These are phyloP conservation scores for Borostomias antarcticus DNA, from an alignment of 2,797 vertebrate species.

Conservation along the genomic window DNA sequence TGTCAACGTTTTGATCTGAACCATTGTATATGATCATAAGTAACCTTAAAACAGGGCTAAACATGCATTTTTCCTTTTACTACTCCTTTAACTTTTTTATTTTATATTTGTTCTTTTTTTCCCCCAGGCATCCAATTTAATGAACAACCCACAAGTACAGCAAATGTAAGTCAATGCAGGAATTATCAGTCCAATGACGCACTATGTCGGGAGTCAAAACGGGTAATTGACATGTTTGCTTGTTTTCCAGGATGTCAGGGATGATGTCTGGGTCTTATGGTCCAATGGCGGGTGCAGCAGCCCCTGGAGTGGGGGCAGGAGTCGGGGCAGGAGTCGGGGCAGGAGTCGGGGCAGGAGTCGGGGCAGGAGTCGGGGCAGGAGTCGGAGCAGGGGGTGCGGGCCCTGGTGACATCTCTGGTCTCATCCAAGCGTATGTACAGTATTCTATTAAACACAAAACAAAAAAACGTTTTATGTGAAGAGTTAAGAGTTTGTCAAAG, in stretches of 20 bases:
- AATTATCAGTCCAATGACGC: not conserved
- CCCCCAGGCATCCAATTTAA: slow-evolving; percentile 88
- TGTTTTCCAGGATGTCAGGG: slow-evolving; percentile 86
- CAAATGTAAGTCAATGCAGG: slow-evolving; percentile 85
- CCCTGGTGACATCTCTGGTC: slow-evolving; percentile 87
- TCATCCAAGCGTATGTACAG: slow-evolving; percentile 98
- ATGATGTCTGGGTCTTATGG: slow-evolving; percentile 92
- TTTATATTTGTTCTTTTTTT: slow-evolving; percentile 1
- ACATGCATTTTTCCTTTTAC: too few species aligned
- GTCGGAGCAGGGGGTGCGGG: slow-evolving; percentile 61
- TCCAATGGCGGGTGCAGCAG: slow-evolving; percentile 66
- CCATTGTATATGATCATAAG: too few species aligned
- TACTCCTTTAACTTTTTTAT: not conserved
- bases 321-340: not conserved
- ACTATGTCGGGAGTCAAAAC: too few species aligned
- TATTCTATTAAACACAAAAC: not conserved
- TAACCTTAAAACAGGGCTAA: too few species aligned
- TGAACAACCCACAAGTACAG: slow-evolving; percentile 95
- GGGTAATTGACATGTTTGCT: too few species aligned
- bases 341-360: not conserved
- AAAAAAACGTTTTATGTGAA: too few species aligned
- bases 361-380: not conserved
- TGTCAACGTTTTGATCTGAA: too few species aligned
- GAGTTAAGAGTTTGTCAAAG: too few species aligned
- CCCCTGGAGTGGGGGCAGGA: slow-evolving; percentile 37